Base-by-base conservation (phyloP, 2,797 vertebrate genomes). In the Pseudomugil gertrudae region DNA sequence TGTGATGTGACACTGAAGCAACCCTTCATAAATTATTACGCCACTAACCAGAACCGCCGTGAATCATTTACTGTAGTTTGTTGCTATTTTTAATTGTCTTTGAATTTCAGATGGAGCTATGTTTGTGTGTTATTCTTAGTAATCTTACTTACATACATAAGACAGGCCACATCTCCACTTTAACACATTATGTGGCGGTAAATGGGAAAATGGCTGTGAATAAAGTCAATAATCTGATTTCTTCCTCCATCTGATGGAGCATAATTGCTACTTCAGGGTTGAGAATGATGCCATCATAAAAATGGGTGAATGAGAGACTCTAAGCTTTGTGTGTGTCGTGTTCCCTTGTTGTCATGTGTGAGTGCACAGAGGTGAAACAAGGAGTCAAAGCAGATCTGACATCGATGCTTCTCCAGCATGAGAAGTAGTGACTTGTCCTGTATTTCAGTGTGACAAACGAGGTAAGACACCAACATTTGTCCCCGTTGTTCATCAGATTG, bases 11-110 rank as follows among this genome's bases (percentile, higher is more conserved):
- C 83, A 72, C 83, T 69, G 80, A 77, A 66, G 66, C 67, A 71
- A 57, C 29, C 84, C 70, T 68, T 89, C 77, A 84, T 88, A 88
- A 92, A 88, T 90, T 90, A 88, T 88, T 85, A 90, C 84, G 69
- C 82, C 83, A 83, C 89, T 89, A 89, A 74, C 67, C 30, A 2
- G 5, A 76, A 55, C 68, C 54, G 63, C 63, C 55, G 21, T 64
- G 57, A 43, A 60, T 50, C 65, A 66, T 3, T 19, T 23, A 15
- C 27, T 38, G 9, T 45, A 21, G 13, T 45, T 55, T 55, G 21
- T 24, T 21, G 7, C 19, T n/a, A 4, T 3, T 15, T 21, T 45
- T 45, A 38, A 2, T 3, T n/a, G 43, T 45, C 19, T n/a, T 45
- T 45, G n/a, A 9, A n/a, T 45, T 45, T 43, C 19, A 14, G 13